Conservation (phyloP, 2,113 vertebrate genomes). For the Pachypanchax playfairii region DNA sequence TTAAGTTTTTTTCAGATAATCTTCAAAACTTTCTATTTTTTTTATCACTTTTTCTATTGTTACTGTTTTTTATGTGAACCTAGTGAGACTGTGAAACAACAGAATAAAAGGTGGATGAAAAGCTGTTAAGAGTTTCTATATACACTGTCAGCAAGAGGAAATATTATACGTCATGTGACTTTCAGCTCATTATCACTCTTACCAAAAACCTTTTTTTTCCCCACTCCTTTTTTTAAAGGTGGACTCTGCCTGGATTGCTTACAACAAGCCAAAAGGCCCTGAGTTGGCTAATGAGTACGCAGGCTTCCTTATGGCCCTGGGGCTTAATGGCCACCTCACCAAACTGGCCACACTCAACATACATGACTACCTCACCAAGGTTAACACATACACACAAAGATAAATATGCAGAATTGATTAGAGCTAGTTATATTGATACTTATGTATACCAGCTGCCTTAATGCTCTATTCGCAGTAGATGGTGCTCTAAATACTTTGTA, state of each 20-base stretch:
- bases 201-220: neutral
- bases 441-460: neutral
- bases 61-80: too few species aligned
- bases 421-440: neutral
- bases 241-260: conserved; percentile 97
- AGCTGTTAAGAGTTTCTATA: too few species aligned
- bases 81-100: too few species aligned
- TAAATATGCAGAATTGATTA: too few species aligned
- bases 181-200: neutral
- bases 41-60: too few species aligned
- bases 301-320: conserved; percentile 97
- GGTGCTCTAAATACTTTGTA: neutral
- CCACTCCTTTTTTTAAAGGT: conserved; percentile 73
- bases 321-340: conserved; percentile 94
- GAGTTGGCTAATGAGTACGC: conserved; percentile 96
- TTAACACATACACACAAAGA: conserved; percentile 50
- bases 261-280: conserved; percentile 95
- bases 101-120: too few species aligned
- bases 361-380: conserved; percentile 97
- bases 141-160: too few species aligned
- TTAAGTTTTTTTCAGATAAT: too few species aligned
- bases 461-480: conserved; percentile 10
- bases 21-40: too few species aligned
- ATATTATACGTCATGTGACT: too few species aligned
- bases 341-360: conserved; percentile 96